Evolutionary conservation across 2,797 vertebrate species (phyloP).

Genomic region (Aeoliscus strigatus): DNA sequence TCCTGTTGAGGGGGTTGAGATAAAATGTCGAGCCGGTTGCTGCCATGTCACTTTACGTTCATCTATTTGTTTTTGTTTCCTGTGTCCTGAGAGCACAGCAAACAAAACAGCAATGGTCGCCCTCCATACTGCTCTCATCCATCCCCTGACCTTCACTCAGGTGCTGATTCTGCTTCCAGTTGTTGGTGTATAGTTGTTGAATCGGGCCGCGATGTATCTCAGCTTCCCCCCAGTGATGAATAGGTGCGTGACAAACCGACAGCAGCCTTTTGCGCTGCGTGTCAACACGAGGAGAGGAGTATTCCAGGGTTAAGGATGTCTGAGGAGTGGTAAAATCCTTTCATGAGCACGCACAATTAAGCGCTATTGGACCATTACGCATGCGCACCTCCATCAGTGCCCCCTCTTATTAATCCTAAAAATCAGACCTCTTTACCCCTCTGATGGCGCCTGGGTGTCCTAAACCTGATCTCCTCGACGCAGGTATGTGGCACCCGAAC

Average conservation of each 20-base stretch:
- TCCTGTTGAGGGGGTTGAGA: too few species aligned
- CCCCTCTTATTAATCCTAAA: slow-evolving; percentile 19
- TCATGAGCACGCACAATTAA: too few species aligned
- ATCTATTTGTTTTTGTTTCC: too few species aligned
- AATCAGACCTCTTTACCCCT: not conserved
- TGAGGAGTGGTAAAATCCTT: slow-evolving; percentile 1
- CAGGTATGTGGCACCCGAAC: slow-evolving; percentile 26
- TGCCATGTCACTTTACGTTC: too few species aligned
- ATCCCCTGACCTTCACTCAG: not conserved
- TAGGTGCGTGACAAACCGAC: slow-evolving; percentile 55
- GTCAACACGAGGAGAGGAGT: slow-evolving; percentile 59
- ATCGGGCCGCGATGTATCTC: slow-evolving; percentile 28
- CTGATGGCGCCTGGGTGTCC: slow-evolving; percentile 28
- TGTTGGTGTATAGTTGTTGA: slow-evolving; percentile 1
- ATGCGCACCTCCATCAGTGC: slow-evolving; percentile 7
- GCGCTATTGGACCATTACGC: too few species aligned
- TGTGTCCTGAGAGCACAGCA: too few species aligned
- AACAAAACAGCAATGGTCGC: too few species aligned
- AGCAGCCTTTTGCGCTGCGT: slow-evolving; percentile 57
- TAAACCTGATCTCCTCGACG: slow-evolving; percentile 46
- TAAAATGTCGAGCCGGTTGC: too few species aligned
- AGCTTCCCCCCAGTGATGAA: slow-evolving; percentile 65
- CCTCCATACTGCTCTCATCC: too few species aligned
- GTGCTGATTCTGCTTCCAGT: not conserved
- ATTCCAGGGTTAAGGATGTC: slow-evolving; percentile 63